Percentiles rank a stretch among this genome's conserved stretches.
phyloP scores from a whole-genome alignment of 2,113 vertebrate species.

The Plecturocebus donacophilus region DNA sequence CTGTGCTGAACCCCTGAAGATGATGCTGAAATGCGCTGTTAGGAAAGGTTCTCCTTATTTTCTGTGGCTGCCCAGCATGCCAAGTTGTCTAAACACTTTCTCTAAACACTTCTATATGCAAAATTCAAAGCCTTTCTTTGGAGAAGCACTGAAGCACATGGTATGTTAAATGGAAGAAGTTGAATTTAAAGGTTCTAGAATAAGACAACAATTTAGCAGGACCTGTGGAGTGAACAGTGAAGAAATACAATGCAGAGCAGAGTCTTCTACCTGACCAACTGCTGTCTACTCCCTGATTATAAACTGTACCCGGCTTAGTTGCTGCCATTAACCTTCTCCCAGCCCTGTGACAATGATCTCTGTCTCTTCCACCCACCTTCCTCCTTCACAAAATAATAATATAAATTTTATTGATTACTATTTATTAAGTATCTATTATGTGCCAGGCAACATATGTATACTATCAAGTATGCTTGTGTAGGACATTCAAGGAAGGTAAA shows the following conservation, averaged over 20 bases:
- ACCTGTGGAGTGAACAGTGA: background rate
- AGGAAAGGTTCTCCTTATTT: background rate
- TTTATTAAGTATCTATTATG: background rate
- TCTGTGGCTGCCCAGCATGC: background rate
- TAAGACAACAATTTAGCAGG: background rate
- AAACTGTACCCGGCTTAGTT: background rate
- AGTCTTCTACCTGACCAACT: background rate
- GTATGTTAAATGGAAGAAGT: background rate
- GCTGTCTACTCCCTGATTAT: background rate
- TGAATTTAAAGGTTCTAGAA: background rate
- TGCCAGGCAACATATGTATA: background rate
- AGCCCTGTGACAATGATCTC: background rate
- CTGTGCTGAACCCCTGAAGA: background rate
- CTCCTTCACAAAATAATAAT: background rate
- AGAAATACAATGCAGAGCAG: background rate
- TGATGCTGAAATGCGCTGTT: background rate
- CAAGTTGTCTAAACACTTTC: conserved; percentile 61
- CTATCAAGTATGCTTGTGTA: background rate
- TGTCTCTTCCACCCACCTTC: background rate
- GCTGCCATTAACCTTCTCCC: background rate
- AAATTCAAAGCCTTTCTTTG: background rate
- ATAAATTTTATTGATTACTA: background rate
- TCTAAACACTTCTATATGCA: conserved; percentile 69
- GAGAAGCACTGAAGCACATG: background rate
- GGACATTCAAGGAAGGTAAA: background rate